A percentile compares a stretch with the other conserved stretches of the same genome.
Conservation (phyloP, 2,113 vertebrate species). For the Colistium nudipinnis region DNA sequence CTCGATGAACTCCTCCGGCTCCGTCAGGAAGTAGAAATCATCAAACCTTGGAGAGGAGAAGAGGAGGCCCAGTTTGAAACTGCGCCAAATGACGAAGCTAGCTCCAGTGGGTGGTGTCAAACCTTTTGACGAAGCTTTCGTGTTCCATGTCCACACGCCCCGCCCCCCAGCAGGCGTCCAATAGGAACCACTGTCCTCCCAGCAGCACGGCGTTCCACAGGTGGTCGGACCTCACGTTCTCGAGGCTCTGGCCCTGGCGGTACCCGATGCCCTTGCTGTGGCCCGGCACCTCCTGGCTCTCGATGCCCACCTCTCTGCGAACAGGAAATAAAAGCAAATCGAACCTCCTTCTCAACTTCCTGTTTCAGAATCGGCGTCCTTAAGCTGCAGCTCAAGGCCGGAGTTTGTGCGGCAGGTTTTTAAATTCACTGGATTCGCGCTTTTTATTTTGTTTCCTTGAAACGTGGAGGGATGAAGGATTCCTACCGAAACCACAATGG, state of each 20-base stretch:
- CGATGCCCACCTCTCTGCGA: constrained; percentile 77
- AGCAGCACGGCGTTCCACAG: constrained; percentile 83
- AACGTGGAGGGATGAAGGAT: too few relatives aligned
- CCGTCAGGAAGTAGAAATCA: constrained; percentile 85
- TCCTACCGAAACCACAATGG: too few relatives aligned
- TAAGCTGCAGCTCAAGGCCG: too few relatives aligned
- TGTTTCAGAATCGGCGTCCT: not conserved
- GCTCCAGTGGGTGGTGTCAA: constrained; percentile 7
- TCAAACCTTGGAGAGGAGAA: constrained; percentile 74
- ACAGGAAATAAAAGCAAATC: constrained; percentile 36
- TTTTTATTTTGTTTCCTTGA: not conserved
- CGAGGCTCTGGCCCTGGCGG: constrained; percentile 65
- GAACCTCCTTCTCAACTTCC: not conserved
- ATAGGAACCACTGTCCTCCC: constrained; percentile 81
- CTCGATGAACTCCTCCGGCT: constrained; percentile 83
- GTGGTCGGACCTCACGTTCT: constrained; percentile 83
- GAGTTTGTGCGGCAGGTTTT: not conserved
- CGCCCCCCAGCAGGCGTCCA: constrained; percentile 86
- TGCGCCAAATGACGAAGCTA: not conserved
- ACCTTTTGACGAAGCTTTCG: constrained; percentile 84
- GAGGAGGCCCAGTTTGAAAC: not conserved
- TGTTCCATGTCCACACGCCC: constrained; percentile 80
- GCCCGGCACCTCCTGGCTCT: constrained; percentile 78
- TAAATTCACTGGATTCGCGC: not conserved
- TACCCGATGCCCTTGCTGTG: constrained; percentile 81